Evolutionary conservation across 2,888 invertebrate genomes (phyloP).

Genomic region (Toxonevra muliebris): DNA sequence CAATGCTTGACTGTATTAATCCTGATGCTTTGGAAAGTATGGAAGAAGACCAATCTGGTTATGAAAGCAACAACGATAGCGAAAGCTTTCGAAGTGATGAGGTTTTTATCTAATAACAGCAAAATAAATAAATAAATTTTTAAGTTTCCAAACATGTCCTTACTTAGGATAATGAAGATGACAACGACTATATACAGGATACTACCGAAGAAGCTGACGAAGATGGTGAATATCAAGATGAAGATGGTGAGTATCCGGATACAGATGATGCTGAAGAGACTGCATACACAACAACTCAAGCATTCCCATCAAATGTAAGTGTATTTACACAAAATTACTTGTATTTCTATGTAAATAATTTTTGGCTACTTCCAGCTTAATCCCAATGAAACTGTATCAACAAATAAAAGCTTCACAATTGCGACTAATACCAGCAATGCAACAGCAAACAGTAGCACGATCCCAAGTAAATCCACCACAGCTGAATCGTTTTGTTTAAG

Average conservation of each 20-base stretch:
- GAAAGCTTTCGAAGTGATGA: conserved; percentile 66
- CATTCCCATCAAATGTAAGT: conserved; percentile 40
- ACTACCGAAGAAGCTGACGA: conserved; percentile 64
- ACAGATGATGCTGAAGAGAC: conserved; percentile 51
- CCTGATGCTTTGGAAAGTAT: conserved; percentile 69
- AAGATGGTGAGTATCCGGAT: conserved; percentile 52
- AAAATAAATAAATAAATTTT: neutral
- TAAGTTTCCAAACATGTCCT: conserved; percentile 63
- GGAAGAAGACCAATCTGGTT: conserved; percentile 70
- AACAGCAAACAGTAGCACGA: neutral
- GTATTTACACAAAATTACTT: neutral
- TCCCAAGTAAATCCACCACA: conserved; percentile 29
- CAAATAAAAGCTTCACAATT: conserved; percentile 42
- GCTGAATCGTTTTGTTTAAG: conserved; percentile 58
- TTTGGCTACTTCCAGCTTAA: conserved; percentile 40
- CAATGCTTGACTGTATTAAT: conserved; percentile 65
- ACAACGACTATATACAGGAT: conserved; percentile 42
- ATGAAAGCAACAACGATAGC: conserved; percentile 49
- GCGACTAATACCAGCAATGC: conserved; percentile 27
- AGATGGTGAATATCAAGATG: conserved; percentile 55
- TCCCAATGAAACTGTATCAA: conserved; percentile 44
- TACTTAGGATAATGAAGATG: conserved; percentile 38
- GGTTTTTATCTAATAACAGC: conserved; percentile 64
- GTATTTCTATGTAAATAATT: neutral
- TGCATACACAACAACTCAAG: conserved; percentile 46